Evolutionary conservation across 2,797 vertebrate species (phyloP), one percentile per base, ranked within the genome.

Genomic region (Cyclopterus lumpus): DNA sequence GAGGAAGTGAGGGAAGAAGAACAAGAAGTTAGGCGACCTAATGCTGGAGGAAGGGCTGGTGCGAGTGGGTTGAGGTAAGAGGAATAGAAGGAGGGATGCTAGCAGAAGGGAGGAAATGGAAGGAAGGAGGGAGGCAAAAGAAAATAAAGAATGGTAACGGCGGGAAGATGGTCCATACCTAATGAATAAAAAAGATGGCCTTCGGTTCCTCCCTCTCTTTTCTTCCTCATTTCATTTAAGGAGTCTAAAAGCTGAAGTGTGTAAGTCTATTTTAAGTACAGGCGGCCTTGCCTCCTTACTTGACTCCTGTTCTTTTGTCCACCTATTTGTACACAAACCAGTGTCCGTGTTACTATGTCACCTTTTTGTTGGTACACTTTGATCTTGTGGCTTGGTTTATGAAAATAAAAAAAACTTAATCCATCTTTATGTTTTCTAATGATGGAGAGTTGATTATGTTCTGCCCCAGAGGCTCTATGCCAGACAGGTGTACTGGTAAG

Each of bases 311-410:
- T 67, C 9, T 71, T 36, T 51, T 65, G 75, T 71, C 66, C 71
- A n/a, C 68, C 72, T 68, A 24, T 79, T 20, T 76, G 20, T 54
- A 48, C 69, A 72, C 34, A 64, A 61, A 65, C 48, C 44, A 70
- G 15, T 71, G 71, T 72, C 14, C 0, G 9, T 64, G 20, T 70
- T 18, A 28, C 59, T 55, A 32, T n/a, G 15, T 73, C 55, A 34
- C 48, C 11, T 53, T 65, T 65, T 65, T 79, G 26, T 24, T 34
- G 54, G 34, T 48, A 3, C 61, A 66, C 68, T 91, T 73, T 83
- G 53, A 84, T 84, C 63, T 60, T 15, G 38, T 36, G 38, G 11
- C n/a, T 64, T 85, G 63, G 82, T 79, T 77, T 71, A 77, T 83
- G 82, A 6, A 30, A 42, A 42, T 6, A 77, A 71, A 49, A 30